phyloP scores from a whole-genome alignment of 2,888 invertebrate species.

The Myopa testacea region DNA sequence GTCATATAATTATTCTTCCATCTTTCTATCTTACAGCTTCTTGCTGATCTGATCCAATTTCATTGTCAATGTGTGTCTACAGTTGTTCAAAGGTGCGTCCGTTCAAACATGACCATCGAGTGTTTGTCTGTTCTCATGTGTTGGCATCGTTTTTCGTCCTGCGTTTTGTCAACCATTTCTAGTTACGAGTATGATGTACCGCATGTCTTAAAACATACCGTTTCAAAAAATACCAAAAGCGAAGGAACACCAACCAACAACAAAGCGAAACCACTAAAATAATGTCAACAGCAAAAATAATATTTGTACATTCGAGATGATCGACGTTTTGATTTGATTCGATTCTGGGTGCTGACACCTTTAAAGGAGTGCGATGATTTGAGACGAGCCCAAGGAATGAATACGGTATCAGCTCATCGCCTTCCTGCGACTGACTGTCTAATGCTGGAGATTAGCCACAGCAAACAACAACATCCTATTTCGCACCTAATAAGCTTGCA shows the following conservation, averaged over 20 bases:
- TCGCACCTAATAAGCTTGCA: constrained; percentile 3
- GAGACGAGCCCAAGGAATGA: not conserved
- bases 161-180: not conserved
- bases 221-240: too few relatives aligned
- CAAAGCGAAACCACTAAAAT: constrained; percentile 24
- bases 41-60: constrained; percentile 24
- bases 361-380: not conserved
- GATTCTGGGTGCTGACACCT: constrained; percentile 51
- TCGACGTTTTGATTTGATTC: constrained; percentile 47
- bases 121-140: not conserved
- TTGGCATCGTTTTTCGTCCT: not conserved
- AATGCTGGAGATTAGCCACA: constrained; percentile 18
- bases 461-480: constrained; percentile 9
- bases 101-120: not conserved
- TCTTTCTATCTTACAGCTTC: not conserved
- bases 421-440: not conserved
- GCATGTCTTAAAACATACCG: too few relatives aligned
- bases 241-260: not conserved
- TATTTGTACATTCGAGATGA: constrained; percentile 64
- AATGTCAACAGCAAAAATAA: constrained; percentile 62
- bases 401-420: not conserved
- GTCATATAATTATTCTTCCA: not conserved
- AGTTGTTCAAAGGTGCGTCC: not conserved
- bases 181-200: too few relatives aligned
- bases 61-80: constrained; percentile 27